Percentiles rank a stretch among this genome's conserved stretches.
These are phyloP conservation scores for Azorinus chamasolen DNA, from an alignment of 2,888 invertebrate genomes.

Conservation along the genomic window DNA sequence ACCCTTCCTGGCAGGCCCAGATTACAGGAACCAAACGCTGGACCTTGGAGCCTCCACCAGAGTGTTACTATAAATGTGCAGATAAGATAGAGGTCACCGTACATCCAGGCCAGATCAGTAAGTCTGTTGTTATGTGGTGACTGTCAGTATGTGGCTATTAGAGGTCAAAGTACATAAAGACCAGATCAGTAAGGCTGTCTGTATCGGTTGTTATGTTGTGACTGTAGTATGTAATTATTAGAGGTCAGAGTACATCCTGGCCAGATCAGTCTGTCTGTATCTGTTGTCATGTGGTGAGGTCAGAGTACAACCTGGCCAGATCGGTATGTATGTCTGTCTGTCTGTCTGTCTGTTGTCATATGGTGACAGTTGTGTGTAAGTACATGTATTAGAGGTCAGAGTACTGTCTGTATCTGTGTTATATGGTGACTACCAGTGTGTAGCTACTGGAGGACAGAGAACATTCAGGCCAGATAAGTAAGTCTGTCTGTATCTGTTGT, in stretches of 20 bases:
- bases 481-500: too few relatives aligned
- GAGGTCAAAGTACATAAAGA: too few relatives aligned
- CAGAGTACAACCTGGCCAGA: slow-evolving; percentile 94
- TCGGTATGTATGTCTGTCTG: slow-evolving; percentile 89
- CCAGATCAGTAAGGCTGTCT: too few relatives aligned
- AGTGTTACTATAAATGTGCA: slow-evolving; percentile 94
- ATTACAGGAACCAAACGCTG: slow-evolving; percentile 95
- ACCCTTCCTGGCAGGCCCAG: slow-evolving; percentile 99
- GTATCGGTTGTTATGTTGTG: too few relatives aligned
- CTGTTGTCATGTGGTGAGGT: too few relatives aligned
- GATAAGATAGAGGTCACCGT: slow-evolving; percentile 91
- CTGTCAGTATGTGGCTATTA: too few relatives aligned
- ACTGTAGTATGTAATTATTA: too few relatives aligned
- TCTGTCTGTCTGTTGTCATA: slow-evolving; percentile 87
- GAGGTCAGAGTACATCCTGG: too few relatives aligned
- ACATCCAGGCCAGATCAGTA: slow-evolving; percentile 96
- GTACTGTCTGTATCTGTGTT: slow-evolving; percentile 87
- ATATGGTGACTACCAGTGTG: too few relatives aligned
- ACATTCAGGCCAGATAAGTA: too few relatives aligned
- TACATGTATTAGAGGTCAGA: slow-evolving; percentile 90
- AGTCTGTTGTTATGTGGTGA: slow-evolving; percentile 85
- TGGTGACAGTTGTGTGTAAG: slow-evolving; percentile 91
- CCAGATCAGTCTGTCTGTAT: too few relatives aligned
- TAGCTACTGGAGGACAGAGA: too few relatives aligned
- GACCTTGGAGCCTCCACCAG: slow-evolving; percentile 96